Evolutionary conservation across 2,888 invertebrate species (phyloP).

Genomic region (Halictus ligatus): DNA sequence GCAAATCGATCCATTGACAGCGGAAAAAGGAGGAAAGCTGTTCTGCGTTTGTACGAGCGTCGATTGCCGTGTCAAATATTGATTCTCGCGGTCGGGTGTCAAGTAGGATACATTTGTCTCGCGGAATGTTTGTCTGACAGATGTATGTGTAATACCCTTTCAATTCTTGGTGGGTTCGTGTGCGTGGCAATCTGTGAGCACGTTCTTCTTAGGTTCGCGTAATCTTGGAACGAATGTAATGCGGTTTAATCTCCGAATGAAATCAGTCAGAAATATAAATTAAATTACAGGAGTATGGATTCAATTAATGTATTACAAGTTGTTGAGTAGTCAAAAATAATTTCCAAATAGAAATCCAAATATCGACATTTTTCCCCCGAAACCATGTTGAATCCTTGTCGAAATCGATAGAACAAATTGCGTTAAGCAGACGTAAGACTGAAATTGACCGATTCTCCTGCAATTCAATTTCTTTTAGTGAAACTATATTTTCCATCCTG

Average conservation of each 20-base stretch:
- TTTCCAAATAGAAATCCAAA: too few relatives aligned
- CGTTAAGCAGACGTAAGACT: too few relatives aligned
- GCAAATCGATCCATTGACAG: conserved; percentile 6
- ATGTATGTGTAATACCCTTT: background rate
- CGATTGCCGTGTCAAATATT: conserved; percentile 8
- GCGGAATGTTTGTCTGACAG: background rate
- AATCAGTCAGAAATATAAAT: background rate
- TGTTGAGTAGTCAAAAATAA: background rate
- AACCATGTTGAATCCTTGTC: too few relatives aligned
- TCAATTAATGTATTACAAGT: background rate
- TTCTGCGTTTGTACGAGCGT: background rate
- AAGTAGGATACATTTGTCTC: background rate
- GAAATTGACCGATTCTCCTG: too few relatives aligned
- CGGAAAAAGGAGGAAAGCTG: background rate
- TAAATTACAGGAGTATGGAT: background rate
- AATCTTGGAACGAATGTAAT: background rate
- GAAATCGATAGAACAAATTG: too few relatives aligned
- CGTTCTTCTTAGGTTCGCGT: background rate
- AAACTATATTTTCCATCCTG: too few relatives aligned
- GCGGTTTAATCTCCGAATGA: too few relatives aligned
- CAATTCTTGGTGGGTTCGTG: background rate
- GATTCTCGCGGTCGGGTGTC: conserved; percentile 7
- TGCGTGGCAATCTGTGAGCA: background rate
- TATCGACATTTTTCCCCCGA: too few relatives aligned
- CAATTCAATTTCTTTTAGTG: too few relatives aligned